Percentiles rank a stretch among this genome's conserved stretches.
Evolutionary conservation across 2,888 invertebrate genomes (phyloP).

Genomic region (Anoncus sp.): DNA sequence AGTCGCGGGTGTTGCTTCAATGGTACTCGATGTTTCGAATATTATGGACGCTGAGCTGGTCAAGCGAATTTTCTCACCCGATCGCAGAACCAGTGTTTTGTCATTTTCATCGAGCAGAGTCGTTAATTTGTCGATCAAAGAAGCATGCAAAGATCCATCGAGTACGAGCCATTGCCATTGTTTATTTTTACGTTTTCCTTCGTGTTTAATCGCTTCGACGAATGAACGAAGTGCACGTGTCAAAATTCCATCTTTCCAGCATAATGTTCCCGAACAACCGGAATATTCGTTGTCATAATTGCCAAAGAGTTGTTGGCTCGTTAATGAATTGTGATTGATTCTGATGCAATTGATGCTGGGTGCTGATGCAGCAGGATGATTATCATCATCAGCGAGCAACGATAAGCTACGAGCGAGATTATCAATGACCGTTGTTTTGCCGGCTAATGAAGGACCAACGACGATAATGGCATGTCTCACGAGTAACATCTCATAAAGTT

Average conservation of each 20-base stretch:
- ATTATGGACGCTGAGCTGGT: conserved; percentile 84
- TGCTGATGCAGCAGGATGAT: no score
- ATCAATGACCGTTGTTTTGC: conserved; percentile 85
- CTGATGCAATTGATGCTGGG: conserved; percentile 83
- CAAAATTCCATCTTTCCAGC: conserved; percentile 84
- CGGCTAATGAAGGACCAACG: conserved; percentile 84
- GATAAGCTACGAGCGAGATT: conserved; percentile 83
- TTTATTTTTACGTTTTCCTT: conserved; percentile 75
- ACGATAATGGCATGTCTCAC: conserved; percentile 85
- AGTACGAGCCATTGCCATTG: conserved; percentile 86
- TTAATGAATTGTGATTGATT: conserved; percentile 86
- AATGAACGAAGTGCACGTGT: conserved; percentile 83
- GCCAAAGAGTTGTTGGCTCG: conserved; percentile 85
- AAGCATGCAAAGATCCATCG: conserved; percentile 86
- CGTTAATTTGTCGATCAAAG: conserved; percentile 87
- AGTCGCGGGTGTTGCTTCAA: conserved; percentile 85
- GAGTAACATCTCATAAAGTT: conserved; percentile 86
- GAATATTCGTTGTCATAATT: conserved; percentile 84
- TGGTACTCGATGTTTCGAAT: conserved; percentile 86
- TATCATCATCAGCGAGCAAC: conserved; percentile 76
- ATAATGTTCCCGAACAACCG: conserved; percentile 77
- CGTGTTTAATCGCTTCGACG: conserved; percentile 71
- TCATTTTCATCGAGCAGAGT: conserved; percentile 84
- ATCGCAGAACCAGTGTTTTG: conserved; percentile 85
- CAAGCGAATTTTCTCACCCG: conserved; percentile 86